Percentiles rank a stretch among this genome's conserved stretches.
These are phyloP conservation scores for Oxyteleia sp. DNA, from an alignment of 2,888 invertebrate genomes.

Conservation along the genomic window DNA sequence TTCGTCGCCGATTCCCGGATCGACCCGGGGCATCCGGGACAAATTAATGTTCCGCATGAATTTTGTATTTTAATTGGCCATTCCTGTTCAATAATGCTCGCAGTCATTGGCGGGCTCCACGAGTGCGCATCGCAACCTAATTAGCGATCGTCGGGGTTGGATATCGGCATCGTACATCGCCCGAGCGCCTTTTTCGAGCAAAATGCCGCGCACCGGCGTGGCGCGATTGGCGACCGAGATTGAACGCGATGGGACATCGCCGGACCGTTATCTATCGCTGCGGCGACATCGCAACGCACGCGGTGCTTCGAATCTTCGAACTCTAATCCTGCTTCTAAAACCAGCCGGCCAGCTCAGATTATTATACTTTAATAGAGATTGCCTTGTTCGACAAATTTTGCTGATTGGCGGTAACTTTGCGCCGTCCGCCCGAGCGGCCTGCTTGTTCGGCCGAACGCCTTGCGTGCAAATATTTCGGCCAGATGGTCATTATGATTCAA, in stretches of 20 bases:
- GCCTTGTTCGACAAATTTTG: conserved; percentile 38
- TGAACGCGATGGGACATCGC: conserved; percentile 84
- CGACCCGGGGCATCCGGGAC: not conserved
- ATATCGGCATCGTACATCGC: conserved; percentile 68
- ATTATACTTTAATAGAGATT: conserved; percentile 31
- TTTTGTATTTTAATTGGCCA: conserved; percentile 59
- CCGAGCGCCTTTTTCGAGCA: conserved; percentile 59
- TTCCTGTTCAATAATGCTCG: conserved; percentile 10
- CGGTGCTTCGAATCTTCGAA: conserved; percentile 78
- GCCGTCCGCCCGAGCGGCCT: not conserved
- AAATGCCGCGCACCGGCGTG: conserved; percentile 31
- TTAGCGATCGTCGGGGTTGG: conserved; percentile 77
- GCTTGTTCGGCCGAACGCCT: not conserved
- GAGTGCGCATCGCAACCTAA: conserved; percentile 73
- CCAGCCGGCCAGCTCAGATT: conserved; percentile 18
- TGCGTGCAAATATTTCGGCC: conserved; percentile 40
- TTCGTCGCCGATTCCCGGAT: not conserved
- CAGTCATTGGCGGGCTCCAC: conserved; percentile 13
- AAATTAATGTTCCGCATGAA: conserved; percentile 33
- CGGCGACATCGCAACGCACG: conserved; percentile 79
- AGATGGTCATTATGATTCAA: conserved; percentile 54
- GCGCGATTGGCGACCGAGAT: conserved; percentile 84
- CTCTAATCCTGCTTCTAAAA: conserved; percentile 37
- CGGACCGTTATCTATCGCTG: conserved; percentile 81
- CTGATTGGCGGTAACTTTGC: conserved; percentile 25